Evolutionary conservation across 2,888 invertebrate genomes (phyloP).

Genomic region (Dinocampus coccinellae): DNA sequence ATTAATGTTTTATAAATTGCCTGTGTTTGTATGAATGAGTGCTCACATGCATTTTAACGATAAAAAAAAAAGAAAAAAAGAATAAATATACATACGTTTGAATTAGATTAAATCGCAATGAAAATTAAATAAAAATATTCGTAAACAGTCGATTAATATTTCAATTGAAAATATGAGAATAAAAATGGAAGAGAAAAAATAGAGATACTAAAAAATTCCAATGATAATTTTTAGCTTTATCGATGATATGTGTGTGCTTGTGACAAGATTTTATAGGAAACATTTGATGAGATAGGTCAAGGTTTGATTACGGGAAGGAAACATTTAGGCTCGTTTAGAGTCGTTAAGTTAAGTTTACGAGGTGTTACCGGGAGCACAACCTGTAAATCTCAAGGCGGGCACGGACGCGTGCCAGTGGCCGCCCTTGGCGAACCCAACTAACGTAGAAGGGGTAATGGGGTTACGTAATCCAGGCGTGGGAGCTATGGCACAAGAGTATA

Average conservation of each 20-base stretch:
- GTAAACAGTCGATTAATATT: neutral
- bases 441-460: constrained; percentile 56
- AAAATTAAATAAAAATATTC: neutral
- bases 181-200: neutral
- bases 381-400: constrained; percentile 67
- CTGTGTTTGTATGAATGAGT: neutral
- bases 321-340: constrained; percentile 69
- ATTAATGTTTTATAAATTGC: constrained; percentile 30
- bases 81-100: no score
- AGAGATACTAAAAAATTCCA: neutral
- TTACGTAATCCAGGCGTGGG: constrained; percentile 49
- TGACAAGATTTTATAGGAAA: neutral
- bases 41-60: neutral
- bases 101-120: neutral
- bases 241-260: neutral
- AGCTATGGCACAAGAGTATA: constrained; percentile 48
- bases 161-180: neutral
- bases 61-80: no score
- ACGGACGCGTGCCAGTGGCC: constrained; percentile 68
- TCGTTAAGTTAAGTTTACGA: constrained; percentile 70
- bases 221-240: neutral
- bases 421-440: constrained; percentile 60
- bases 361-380: constrained; percentile 70
- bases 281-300: constrained; percentile 59
- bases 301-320: constrained; percentile 70